Evolutionary conservation across 2,888 invertebrate genomes (phyloP).

Genomic region (Phengaris arion): DNA sequence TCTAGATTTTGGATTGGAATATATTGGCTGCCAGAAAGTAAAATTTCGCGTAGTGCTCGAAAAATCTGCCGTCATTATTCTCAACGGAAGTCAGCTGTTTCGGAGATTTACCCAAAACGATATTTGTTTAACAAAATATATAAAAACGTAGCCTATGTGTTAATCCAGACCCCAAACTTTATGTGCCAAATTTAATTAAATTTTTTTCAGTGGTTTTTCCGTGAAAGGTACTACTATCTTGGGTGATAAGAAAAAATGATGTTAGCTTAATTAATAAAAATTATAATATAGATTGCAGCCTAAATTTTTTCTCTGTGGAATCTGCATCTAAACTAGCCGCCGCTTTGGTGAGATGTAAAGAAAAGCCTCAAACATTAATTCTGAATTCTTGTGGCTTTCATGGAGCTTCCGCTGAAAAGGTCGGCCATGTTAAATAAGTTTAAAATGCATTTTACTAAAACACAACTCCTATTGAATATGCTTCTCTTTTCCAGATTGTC

Average conservation of each 20-base stretch:
- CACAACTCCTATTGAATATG: background rate
- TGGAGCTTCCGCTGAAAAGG: constrained; percentile 75
- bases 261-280: background rate
- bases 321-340: constrained; percentile 81
- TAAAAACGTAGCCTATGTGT: too few species aligned
- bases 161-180: too few species aligned
- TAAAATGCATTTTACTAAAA: constrained; percentile 5
- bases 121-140: too few species aligned
- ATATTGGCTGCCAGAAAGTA: too few species aligned
- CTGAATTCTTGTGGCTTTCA: constrained; percentile 77
- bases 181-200: too few species aligned
- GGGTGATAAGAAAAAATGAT: background rate
- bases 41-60: too few species aligned
- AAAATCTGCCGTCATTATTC: too few species aligned
- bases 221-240: too few species aligned
- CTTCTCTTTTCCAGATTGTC: constrained; percentile 58
- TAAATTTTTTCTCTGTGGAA: constrained; percentile 81
- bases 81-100: too few species aligned
- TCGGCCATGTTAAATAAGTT: constrained; percentile 36
- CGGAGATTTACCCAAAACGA: too few species aligned
- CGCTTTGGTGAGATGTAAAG: constrained; percentile 77
- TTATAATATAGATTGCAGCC: constrained; percentile 69
- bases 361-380: constrained; percentile 76
- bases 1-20: too few species aligned
- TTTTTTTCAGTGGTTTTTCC: too few species aligned